Percentiles rank a stretch among this genome's conserved stretches.
Conservation (phyloP, 2,888 invertebrate genomes). For the Agrochola circellaris region DNA sequence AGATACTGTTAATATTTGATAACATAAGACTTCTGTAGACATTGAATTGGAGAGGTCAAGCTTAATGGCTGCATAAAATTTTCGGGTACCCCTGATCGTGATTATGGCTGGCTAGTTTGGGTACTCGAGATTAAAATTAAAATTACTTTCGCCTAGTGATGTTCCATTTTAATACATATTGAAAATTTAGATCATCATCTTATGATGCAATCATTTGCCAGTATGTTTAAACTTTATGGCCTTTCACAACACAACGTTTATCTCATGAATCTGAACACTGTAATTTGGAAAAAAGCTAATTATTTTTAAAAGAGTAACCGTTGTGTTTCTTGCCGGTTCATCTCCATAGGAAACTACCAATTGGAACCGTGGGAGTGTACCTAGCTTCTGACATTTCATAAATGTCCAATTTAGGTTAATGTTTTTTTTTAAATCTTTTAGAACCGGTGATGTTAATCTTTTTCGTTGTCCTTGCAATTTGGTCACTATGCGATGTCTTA, state of each 20-base stretch:
- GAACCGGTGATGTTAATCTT: too few species aligned
- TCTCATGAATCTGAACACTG: not conserved
- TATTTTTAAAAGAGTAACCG: too few species aligned
- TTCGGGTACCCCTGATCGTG: not conserved
- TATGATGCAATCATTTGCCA: not conserved
- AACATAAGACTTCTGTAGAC: conserved; percentile 35
- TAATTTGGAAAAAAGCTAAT: too few species aligned
- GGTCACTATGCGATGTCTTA: too few species aligned
- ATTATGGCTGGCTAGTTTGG: not conserved
- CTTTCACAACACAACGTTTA: not conserved
- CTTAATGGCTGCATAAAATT: not conserved
- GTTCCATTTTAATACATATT: not conserved
- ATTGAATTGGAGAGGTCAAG: conserved; percentile 13
- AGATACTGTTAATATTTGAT: conserved; percentile 47
- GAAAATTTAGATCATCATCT: not conserved
- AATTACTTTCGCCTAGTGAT: not conserved
- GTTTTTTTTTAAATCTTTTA: too few species aligned
- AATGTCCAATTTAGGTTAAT: too few species aligned
- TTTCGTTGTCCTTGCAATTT: too few species aligned
- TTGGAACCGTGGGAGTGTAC: too few species aligned
- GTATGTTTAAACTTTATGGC: not conserved
- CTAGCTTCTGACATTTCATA: too few species aligned
- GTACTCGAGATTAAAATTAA: not conserved
- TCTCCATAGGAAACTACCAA: too few species aligned
- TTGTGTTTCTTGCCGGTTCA: too few species aligned